phyloP scores from a whole-genome alignment of 2,113 vertebrate species.

The Amphiprion ocellaris region DNA sequence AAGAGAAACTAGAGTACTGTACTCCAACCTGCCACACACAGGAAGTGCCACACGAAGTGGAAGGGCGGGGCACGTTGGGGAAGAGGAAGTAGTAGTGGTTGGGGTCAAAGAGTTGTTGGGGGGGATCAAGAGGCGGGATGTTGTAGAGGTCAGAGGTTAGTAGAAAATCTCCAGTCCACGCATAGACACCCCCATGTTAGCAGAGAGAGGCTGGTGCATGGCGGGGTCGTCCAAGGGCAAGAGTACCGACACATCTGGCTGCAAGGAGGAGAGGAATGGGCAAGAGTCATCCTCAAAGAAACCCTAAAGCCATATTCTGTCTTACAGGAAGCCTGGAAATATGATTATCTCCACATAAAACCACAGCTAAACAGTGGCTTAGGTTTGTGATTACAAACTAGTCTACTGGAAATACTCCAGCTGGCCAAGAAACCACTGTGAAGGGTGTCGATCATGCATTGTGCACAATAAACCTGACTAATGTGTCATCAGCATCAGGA shows the following conservation, averaged over 20 bases:
- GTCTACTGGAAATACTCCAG: conserved; percentile 40
- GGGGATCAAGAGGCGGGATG: conserved; percentile 71
- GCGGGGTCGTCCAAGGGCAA: conserved; percentile 87
- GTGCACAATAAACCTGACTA: conserved; percentile 34
- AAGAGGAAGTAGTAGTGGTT: conserved; percentile 74
- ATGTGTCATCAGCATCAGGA: conserved; percentile 31
- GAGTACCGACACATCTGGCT: conserved; percentile 88
- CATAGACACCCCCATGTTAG: conserved; percentile 87
- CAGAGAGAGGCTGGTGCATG: conserved; percentile 87
- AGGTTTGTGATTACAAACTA: conserved; percentile 16
- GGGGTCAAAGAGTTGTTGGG: conserved; percentile 75
- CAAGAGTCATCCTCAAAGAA: conserved; percentile 77
- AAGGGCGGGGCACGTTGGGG: conserved; percentile 70
- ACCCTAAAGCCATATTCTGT: conserved; percentile 37
- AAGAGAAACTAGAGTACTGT: conserved; percentile 70
- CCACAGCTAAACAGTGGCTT: conserved; percentile 11
- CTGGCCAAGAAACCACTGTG: conserved; percentile 22
- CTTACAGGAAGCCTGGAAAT: conserved; percentile 34
- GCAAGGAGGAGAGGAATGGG: conserved; percentile 83
- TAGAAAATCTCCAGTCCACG: conserved; percentile 89
- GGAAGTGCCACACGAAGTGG: conserved; percentile 83
- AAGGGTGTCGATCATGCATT: conserved; percentile 1
- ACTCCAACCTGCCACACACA: conserved; percentile 85
- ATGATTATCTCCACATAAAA: conserved; percentile 28
- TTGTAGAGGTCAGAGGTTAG: conserved; percentile 84